phyloP scores from a whole-genome alignment of 2,888 invertebrate species.

The Embidobia sp. region DNA sequence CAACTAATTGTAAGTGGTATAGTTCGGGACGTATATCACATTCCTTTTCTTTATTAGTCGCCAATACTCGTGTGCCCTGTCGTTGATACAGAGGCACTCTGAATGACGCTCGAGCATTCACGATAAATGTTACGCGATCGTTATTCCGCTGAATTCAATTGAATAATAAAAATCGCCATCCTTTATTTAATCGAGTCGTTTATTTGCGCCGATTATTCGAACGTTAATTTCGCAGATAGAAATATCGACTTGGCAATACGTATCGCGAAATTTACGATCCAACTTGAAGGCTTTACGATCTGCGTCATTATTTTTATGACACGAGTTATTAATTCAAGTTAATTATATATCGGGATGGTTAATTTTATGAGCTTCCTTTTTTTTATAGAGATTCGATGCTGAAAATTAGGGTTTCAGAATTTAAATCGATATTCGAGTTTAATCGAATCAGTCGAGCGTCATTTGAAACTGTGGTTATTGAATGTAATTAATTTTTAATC shows the following conservation, averaged over 20 bases:
- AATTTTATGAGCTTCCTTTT: too few relatives aligned
- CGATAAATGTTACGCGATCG: constrained; percentile 44
- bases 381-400: too few relatives aligned
- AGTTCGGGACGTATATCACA: constrained; percentile 69
- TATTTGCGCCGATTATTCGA: constrained; percentile 5
- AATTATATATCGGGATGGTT: background rate
- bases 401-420: too few relatives aligned
- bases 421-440: too few relatives aligned
- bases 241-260: background rate
- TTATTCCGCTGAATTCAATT: constrained; percentile 35
- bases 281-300: background rate
- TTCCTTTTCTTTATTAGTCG: constrained; percentile 54
- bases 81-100: constrained; percentile 28
- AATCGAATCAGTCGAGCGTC: too few relatives aligned
- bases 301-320: constrained; percentile 3
- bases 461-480: too few relatives aligned
- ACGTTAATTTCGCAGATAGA: background rate
- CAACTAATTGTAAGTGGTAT: constrained; percentile 78
- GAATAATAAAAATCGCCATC: constrained; percentile 13
- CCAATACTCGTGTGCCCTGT: constrained; percentile 33
- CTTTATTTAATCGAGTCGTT: background rate
- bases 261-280: background rate
- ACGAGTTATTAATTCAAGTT: constrained; percentile 1
- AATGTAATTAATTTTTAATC: too few relatives aligned
- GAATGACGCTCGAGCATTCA: constrained; percentile 23